A percentile compares a stretch with the other conserved stretches of the same genome.
Evolutionary conservation across 2,888 invertebrate species (phyloP).

Genomic region (Drosophila quasianomalipes): DNA sequence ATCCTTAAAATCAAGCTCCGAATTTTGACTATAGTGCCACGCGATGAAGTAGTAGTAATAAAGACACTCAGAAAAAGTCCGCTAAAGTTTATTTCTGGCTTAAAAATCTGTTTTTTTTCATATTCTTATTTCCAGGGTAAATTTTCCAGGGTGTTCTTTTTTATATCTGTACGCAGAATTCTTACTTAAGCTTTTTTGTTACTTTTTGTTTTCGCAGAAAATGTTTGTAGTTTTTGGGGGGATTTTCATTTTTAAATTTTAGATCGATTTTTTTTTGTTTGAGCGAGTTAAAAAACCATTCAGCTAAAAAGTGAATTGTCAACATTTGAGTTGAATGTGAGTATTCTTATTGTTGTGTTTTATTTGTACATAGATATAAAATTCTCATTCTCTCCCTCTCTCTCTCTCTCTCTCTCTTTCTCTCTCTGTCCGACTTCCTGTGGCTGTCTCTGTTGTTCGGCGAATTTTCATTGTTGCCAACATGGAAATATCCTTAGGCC

Average conservation of each 20-base stretch:
- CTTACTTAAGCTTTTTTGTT: neutral
- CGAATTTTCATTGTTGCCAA: constrained; percentile 65
- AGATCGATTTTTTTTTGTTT: neutral
- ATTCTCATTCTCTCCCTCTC: constrained; percentile 11
- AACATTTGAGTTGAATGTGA: constrained; percentile 39
- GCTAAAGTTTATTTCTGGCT: neutral
- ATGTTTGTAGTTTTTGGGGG: rapidly evolving
- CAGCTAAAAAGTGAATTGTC: constrained; percentile 41
- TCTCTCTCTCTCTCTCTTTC: neutral
- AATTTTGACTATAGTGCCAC: neutral
- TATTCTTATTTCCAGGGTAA: neutral
- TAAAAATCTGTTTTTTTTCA: rapidly evolving
- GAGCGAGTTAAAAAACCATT: constrained; percentile 14
- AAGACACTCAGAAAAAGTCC: neutral
- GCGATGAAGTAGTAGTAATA: neutral
- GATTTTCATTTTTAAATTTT: neutral
- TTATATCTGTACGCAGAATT: neutral
- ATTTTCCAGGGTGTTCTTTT: neutral
- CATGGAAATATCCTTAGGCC: constrained; percentile 71
- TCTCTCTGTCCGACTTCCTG: constrained; percentile 1
- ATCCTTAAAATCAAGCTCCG: neutral
- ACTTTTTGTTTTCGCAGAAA: neutral
- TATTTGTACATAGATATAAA: constrained; percentile 25
- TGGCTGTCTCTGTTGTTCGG: constrained; percentile 17
- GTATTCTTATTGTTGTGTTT: constrained; percentile 30